Percentiles rank a stretch among this genome's conserved stretches.
Conservation (phyloP, 1,140 invertebrate genomes). For the Atta colombica region DNA sequence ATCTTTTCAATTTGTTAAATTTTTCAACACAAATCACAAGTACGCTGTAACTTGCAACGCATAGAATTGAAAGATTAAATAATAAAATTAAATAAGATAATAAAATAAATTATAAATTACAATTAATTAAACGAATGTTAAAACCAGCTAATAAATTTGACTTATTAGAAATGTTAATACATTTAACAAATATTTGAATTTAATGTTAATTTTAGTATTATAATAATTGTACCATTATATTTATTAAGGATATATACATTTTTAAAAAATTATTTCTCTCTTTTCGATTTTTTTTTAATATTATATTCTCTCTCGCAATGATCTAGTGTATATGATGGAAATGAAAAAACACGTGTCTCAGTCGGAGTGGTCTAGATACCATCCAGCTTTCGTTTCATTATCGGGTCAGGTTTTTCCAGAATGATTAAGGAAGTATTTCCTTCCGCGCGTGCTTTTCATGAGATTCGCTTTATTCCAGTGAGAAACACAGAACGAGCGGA, state of each 20-base stretch:
- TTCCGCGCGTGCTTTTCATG: constrained; percentile 14
- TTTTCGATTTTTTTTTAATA: neutral
- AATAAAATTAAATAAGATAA: neutral
- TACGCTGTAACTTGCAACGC: neutral
- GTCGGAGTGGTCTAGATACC: constrained; percentile 16
- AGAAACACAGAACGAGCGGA: constrained; percentile 12
- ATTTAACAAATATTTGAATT: neutral
- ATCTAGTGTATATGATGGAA: neutral
- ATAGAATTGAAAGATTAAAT: neutral
- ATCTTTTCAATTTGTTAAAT: neutral
- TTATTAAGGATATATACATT: neutral
- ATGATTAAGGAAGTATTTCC: constrained; percentile 36
- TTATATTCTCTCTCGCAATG: neutral
- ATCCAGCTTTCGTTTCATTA: constrained; percentile 41
- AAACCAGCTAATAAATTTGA: neutral
- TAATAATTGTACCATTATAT: neutral
- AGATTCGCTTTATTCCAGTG: constrained; percentile 12
- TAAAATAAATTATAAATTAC: constrained; percentile 22
- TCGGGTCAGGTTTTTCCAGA: constrained; percentile 23
- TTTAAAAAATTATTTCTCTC: neutral
- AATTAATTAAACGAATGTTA: neutral
- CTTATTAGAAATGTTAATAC: neutral
- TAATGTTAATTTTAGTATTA: constrained; percentile 3
- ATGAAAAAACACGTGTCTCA: constrained; percentile 33
- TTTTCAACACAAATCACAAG: neutral